Conservation (phyloP, 1,140 invertebrate genomes). For the Pogonomyrmex barbatus region DNA sequence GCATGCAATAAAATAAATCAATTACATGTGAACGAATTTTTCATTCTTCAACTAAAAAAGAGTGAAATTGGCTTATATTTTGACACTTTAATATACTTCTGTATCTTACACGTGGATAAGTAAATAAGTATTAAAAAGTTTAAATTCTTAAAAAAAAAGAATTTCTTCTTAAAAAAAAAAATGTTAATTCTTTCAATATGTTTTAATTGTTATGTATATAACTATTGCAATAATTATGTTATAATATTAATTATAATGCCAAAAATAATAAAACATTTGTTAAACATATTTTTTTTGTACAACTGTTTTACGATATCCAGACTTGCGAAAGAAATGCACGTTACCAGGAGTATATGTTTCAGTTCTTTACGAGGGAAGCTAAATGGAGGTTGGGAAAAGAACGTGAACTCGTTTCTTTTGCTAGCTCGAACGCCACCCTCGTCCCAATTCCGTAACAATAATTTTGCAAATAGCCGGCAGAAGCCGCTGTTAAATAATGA, state of each 20-base stretch:
- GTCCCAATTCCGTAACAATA: constrained; percentile 81
- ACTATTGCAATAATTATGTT: neutral
- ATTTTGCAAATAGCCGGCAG: constrained; percentile 81
- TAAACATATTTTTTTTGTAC: neutral
- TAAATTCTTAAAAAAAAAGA: no score
- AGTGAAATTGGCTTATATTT: neutral
- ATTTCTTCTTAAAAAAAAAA: neutral
- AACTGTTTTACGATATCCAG: constrained; percentile 21
- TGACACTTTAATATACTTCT: neutral
- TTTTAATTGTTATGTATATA: neutral
- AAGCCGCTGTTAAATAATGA: constrained; percentile 82
- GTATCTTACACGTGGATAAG: neutral
- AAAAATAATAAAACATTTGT: neutral
- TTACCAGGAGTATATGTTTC: constrained; percentile 65
- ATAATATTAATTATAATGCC: neutral
- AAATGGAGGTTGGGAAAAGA: constrained; percentile 72
- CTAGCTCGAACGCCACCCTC: constrained; percentile 67
- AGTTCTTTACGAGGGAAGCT: constrained; percentile 76
- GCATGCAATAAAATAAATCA: constrained; percentile 39
- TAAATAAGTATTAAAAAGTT: neutral
- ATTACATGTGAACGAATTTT: constrained; percentile 16
- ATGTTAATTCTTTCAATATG: neutral
- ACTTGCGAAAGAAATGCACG: constrained; percentile 48
- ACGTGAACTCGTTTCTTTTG: constrained; percentile 70
- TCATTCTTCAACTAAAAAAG: neutral